These are phyloP conservation scores for Lasioglossum albipes DNA, from an alignment of 1,140 invertebrate genomes.

Conservation along the genomic window DNA sequence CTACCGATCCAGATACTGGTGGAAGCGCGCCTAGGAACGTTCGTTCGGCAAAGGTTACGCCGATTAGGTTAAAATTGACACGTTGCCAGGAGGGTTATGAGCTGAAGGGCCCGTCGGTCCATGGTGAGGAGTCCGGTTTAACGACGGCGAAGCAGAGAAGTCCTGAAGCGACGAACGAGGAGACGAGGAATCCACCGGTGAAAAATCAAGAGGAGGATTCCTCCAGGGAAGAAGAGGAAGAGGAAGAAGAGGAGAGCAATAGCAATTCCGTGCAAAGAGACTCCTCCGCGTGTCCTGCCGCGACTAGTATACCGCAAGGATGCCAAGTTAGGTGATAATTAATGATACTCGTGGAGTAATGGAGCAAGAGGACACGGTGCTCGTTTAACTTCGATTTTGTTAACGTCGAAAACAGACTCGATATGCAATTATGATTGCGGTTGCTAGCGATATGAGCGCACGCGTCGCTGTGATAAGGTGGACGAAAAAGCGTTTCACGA, in stretches of 20 bases:
- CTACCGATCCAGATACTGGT: constrained; percentile 71
- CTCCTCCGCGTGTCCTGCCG: constrained; percentile 77
- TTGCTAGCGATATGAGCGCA: constrained; percentile 21
- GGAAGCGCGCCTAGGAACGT: constrained; percentile 80
- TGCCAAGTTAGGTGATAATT: constrained; percentile 93
- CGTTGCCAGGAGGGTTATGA: constrained; percentile 87
- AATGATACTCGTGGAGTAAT: constrained; percentile 81
- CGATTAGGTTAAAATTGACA: constrained; percentile 90
- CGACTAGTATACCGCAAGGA: constrained; percentile 86
- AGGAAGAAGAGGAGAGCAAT: constrained; percentile 45
- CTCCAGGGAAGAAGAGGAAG: constrained; percentile 62
- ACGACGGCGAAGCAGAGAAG: constrained; percentile 70
- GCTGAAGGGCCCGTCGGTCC: constrained; percentile 75
- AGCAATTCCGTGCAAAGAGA: constrained; percentile 42
- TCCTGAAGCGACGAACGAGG: constrained; percentile 53
- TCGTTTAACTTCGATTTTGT: constrained; percentile 43
- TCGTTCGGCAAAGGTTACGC: constrained; percentile 85
- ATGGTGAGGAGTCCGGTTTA: constrained; percentile 44
- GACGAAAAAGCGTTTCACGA: constrained; percentile 55
- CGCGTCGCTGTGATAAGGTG: constrained; percentile 42
- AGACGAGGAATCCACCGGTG: constrained; percentile 26
- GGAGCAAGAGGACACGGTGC: constrained; percentile 58
- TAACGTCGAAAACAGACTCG: constrained; percentile 31
- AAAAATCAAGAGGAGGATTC: constrained; percentile 48
- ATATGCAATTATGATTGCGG: constrained; percentile 24